A percentile compares a stretch with the other conserved stretches of the same genome.
Conservation (phyloP, 2,888 invertebrate genomes). For the Chalcosyrphus nemorum region DNA sequence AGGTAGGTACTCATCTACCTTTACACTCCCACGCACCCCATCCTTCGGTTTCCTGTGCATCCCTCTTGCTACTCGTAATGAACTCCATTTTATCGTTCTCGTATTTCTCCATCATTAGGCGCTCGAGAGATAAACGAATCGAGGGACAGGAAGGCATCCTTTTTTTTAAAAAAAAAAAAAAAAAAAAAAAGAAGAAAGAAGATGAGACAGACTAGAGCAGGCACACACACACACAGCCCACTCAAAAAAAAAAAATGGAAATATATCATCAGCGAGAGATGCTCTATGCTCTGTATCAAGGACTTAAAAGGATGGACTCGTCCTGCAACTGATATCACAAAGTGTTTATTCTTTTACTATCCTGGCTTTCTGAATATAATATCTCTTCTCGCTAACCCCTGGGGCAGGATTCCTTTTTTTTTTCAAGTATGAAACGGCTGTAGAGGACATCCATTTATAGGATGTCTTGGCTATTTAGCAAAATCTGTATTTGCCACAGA, state of each 20-base stretch:
- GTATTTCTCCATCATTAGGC: conserved; percentile 58
- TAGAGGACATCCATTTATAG: conserved; percentile 16
- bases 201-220: not conserved
- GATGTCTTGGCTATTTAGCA: conserved; percentile 20
- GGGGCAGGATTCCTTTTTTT: not conserved
- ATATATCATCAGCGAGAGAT: conserved; percentile 8
- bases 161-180: not conserved
- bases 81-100: conserved; percentile 47
- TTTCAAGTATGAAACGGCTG: not conserved
- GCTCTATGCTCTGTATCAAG: not conserved
- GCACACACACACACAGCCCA: not conserved
- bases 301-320: conserved; percentile 26
- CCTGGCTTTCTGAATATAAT: conserved; percentile 39
- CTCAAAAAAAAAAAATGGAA: not conserved
- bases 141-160: conserved; percentile 25
- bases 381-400: conserved; percentile 24
- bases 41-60: conserved; percentile 17
- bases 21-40: not conserved
- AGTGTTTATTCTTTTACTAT: conserved; percentile 51
- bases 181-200: not conserved
- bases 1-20: conserved; percentile 7
- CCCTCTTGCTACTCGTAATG: conserved; percentile 24
- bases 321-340: conserved; percentile 33
- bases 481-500: conserved; percentile 38
- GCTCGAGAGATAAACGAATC: conserved; percentile 7